Percentiles rank a stretch among this genome's conserved stretches.
Evolutionary conservation across 2,797 vertebrate species (phyloP).

Genomic region (Characodon lateralis): DNA sequence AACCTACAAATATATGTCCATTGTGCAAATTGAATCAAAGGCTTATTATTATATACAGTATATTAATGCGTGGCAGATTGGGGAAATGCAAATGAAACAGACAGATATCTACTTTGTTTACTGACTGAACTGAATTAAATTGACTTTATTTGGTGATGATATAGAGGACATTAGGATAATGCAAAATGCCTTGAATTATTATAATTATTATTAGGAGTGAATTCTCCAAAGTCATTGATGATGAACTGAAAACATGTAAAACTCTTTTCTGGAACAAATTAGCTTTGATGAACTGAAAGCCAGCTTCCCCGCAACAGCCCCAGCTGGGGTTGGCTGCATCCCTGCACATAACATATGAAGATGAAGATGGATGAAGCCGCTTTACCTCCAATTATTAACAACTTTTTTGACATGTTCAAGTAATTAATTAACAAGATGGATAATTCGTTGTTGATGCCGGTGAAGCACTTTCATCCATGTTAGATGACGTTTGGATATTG

Average conservation of each 20-base stretch:
- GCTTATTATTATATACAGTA: background rate
- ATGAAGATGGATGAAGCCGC: slow-evolving; percentile 7
- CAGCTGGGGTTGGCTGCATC: background rate
- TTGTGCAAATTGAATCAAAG: background rate
- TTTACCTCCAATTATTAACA: background rate
- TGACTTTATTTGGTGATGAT: too few relatives aligned
- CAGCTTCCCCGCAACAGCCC: background rate
- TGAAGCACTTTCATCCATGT: background rate
- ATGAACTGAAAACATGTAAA: background rate
- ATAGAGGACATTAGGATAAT: background rate
- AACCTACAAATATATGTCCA: background rate
- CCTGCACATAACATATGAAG: background rate
- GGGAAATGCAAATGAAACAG: background rate
- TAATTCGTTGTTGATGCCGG: slow-evolving; percentile 1
- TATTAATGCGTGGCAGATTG: background rate
- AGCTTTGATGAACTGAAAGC: background rate
- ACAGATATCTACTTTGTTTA: too few relatives aligned
- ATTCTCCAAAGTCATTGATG: background rate
- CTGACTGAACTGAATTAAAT: too few relatives aligned
- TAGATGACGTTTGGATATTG: background rate
- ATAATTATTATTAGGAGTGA: background rate
- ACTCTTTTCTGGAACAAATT: background rate
- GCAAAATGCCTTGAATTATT: background rate
- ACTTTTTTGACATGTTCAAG: slow-evolving; percentile 3
- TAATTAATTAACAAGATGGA: slow-evolving; percentile 1